Evolutionary conservation across 2,888 invertebrate genomes (phyloP).

Genomic region (Drosophila paranaensis): DNA sequence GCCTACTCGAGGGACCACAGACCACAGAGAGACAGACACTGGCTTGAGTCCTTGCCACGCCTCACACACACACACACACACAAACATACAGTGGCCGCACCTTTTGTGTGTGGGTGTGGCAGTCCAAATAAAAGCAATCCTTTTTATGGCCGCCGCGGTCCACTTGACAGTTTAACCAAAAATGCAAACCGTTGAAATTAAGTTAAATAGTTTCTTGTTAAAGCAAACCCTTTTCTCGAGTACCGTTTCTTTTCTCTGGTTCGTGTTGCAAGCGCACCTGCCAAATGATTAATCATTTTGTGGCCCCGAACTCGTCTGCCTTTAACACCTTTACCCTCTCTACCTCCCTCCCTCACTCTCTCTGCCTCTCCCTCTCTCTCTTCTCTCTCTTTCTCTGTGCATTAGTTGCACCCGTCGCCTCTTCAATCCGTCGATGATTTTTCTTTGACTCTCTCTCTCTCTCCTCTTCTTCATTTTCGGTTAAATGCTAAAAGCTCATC

Average conservation of each 20-base stretch:
- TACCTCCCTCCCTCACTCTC: conserved; percentile 3
- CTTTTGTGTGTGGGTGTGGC: conserved; percentile 70
- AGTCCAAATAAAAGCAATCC: conserved; percentile 72
- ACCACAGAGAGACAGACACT: not conserved
- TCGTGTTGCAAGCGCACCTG: conserved; percentile 70
- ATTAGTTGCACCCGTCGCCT: conserved; percentile 43
- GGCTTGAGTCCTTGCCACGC: conserved; percentile 55
- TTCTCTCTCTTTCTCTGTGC: conserved; percentile 15
- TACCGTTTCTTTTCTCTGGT: conserved; percentile 58
- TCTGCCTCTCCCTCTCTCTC: conserved; percentile 6
- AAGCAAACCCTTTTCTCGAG: conserved; percentile 59
- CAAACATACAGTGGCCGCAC: conserved; percentile 33
- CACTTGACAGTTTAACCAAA: conserved; percentile 80
- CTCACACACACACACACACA: conserved; percentile 11
- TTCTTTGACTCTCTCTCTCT: conserved; percentile 13
- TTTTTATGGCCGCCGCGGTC: conserved; percentile 49
- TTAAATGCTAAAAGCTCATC: conserved; percentile 81
- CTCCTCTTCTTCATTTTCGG: conserved; percentile 36
- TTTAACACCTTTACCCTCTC: conserved; percentile 63
- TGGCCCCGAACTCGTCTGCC: conserved; percentile 49
- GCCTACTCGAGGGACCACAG: conserved; percentile 34
- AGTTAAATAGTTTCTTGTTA: conserved; percentile 82
- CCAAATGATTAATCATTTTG: conserved; percentile 84
- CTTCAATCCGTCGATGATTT: conserved; percentile 23
- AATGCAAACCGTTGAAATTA: conserved; percentile 69